phyloP scores from a whole-genome alignment of 2,888 invertebrate genomes.

The Noctuana brunneofusca region DNA sequence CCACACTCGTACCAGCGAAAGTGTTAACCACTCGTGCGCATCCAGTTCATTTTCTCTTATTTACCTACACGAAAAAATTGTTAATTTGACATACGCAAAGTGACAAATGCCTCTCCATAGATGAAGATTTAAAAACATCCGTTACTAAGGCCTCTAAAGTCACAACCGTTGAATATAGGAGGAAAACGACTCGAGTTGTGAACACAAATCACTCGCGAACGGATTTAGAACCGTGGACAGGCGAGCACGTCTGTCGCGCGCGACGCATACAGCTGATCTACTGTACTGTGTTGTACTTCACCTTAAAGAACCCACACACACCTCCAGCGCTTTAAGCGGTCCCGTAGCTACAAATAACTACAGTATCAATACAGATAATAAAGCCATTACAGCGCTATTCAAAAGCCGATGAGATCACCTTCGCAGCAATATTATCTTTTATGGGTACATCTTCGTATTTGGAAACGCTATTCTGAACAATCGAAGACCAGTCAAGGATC shows the following conservation, averaged over 20 bases:
- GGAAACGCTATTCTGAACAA: constrained; percentile 27
- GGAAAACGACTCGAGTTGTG: constrained; percentile 25
- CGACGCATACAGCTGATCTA: constrained; percentile 61
- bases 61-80: constrained; percentile 38
- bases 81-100: not conserved
- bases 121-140: not conserved
- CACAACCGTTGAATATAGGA: constrained; percentile 2
- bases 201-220: constrained; percentile 57
- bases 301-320: constrained; percentile 41
- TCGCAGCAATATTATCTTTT: constrained; percentile 24
- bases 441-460: constrained; percentile 31
- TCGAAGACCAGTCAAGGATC: constrained; percentile 27
- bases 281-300: constrained; percentile 58
- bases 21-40: constrained; percentile 70
- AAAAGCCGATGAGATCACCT: constrained; percentile 42
- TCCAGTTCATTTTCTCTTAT: constrained; percentile 51
- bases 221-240: constrained; percentile 40
- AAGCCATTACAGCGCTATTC: constrained; percentile 40
- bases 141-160: constrained; percentile 15
- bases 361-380: constrained; percentile 31
- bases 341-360: constrained; percentile 27
- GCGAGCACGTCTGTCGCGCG: constrained; percentile 55
- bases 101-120: constrained; percentile 6
- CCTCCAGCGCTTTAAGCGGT: constrained; percentile 45
- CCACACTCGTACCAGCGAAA: constrained; percentile 57